Evolutionary conservation across 1,140 invertebrate species (phyloP).

Genomic region (Eciton burchellii): DNA sequence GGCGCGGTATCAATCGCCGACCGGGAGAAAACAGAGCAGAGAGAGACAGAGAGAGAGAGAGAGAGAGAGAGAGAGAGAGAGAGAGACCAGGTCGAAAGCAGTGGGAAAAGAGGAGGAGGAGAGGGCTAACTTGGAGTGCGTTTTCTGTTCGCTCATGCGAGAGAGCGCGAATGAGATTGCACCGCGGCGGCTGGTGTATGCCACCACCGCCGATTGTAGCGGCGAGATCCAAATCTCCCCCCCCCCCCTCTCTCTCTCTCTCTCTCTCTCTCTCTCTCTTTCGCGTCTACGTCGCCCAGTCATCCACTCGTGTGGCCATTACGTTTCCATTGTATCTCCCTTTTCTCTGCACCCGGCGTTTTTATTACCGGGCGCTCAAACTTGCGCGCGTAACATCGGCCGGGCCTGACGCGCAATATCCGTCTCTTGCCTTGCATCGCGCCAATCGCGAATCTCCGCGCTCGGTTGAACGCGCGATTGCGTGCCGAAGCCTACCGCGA

Average conservation of each 20-base stretch:
- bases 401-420: constrained; percentile 67
- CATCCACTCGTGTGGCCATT: constrained; percentile 76
- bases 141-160: constrained; percentile 77
- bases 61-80: not conserved
- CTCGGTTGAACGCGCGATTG: constrained; percentile 63
- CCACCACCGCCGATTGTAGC: constrained; percentile 78
- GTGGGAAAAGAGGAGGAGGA: constrained; percentile 61
- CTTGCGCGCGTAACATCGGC: constrained; percentile 64
- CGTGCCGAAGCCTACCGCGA: constrained; percentile 30
- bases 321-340: constrained; percentile 76
- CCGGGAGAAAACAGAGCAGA: not conserved
- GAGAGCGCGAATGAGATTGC: constrained; percentile 82
- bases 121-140: constrained; percentile 66
- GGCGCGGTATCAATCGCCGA: constrained; percentile 2
- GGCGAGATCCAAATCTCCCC: constrained; percentile 54
- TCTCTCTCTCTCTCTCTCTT: constrained; percentile 47
- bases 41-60: constrained; percentile 11
- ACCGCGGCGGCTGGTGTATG: constrained; percentile 70
- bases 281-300: constrained; percentile 66
- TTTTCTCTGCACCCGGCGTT: constrained; percentile 74
- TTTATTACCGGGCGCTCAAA: constrained; percentile 66
- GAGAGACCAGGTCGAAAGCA: constrained; percentile 17
- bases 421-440: constrained; percentile 55
- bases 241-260: constrained; percentile 10
- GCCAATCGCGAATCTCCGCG: constrained; percentile 48